phyloP scores from a whole-genome alignment of 30 jellyfish, hydroid and myxozoan species.

The Aurelia sp. region DNA sequence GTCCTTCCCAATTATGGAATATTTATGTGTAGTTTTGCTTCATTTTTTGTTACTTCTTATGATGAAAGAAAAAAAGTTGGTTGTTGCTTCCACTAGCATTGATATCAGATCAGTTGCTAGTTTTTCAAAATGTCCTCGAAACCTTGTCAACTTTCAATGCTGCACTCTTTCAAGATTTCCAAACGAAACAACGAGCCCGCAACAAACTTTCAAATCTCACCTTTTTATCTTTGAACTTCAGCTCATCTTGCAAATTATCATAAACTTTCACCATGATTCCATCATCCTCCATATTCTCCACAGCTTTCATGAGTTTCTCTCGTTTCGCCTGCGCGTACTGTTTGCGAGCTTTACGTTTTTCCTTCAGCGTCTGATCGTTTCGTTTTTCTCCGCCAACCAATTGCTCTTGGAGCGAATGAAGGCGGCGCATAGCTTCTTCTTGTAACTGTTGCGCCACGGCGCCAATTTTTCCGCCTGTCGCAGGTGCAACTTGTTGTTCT shows the following conservation, averaged over 20 bases:
- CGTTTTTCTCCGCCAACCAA: conserved; percentile 95
- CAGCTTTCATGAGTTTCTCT: conserved; percentile 89
- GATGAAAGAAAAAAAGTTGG: too few species aligned
- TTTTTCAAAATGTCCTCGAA: neutral
- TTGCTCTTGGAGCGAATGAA: conserved; percentile 90
- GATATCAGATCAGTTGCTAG: too few species aligned
- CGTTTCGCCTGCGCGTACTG: conserved; percentile 90
- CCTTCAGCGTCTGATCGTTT: conserved; percentile 78
- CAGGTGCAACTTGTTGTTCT: conserved; percentile 37
- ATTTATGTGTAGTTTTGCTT: too few species aligned
- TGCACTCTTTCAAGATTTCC: too few species aligned
- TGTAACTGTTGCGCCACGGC: conserved; percentile 93
- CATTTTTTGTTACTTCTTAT: too few species aligned
- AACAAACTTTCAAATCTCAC: neutral
- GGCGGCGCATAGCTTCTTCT: conserved; percentile 92
- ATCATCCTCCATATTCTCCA: conserved; percentile 96
- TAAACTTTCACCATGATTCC: conserved; percentile 98
- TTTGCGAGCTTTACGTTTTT: conserved; percentile 88
- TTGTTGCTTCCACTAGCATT: too few species aligned
- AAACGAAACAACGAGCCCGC: too few species aligned
- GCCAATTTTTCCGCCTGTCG: conserved; percentile 48
- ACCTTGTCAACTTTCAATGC: neutral
- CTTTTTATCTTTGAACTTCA: conserved; percentile 73
- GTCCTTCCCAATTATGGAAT: too few species aligned
- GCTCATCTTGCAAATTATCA: conserved; percentile 97